These are phyloP conservation scores for Pelusios castaneus DNA, from an alignment of 2,113 vertebrate species.

Conservation along the genomic window DNA sequence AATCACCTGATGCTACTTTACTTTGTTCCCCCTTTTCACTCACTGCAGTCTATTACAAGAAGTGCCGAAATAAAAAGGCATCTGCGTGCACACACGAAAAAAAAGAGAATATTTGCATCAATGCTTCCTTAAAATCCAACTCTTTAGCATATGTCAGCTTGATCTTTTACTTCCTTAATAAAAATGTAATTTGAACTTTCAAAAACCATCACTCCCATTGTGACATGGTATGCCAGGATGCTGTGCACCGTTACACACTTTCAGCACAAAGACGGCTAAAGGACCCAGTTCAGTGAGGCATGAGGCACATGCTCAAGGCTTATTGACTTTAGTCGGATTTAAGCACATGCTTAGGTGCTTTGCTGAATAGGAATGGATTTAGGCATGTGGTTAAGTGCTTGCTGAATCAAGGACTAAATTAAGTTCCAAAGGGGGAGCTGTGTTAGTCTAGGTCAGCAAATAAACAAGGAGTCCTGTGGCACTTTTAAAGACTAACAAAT, in stretches of 20 bases:
- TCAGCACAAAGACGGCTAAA: neutral
- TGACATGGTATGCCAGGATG: neutral
- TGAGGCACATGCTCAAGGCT: neutral
- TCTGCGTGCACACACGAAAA: accelerated
- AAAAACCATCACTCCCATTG: neutral
- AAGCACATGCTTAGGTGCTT: neutral
- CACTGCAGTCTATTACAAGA: neutral
- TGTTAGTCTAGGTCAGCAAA: no score
- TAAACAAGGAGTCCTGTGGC: no score
- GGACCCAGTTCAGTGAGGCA: neutral
- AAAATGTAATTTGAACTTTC: neutral
- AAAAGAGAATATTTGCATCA: neutral
- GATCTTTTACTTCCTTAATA: neutral
- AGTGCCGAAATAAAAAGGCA: neutral
- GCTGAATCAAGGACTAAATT: neutral
- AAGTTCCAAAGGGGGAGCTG: no score
- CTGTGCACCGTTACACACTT: neutral
- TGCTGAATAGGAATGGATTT: neutral
- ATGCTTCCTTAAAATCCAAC: neutral
- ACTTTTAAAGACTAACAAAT: no score
- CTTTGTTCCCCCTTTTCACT: neutral
- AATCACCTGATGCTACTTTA: neutral
- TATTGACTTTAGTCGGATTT: neutral
- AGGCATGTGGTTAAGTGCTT: neutral
- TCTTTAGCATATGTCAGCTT: neutral